A percentile compares a stretch with the other conserved stretches of the same genome.
Conservation (phyloP, 37 sponge, comb jelly and placozoan genomes). For the Beroe ovata region DNA sequence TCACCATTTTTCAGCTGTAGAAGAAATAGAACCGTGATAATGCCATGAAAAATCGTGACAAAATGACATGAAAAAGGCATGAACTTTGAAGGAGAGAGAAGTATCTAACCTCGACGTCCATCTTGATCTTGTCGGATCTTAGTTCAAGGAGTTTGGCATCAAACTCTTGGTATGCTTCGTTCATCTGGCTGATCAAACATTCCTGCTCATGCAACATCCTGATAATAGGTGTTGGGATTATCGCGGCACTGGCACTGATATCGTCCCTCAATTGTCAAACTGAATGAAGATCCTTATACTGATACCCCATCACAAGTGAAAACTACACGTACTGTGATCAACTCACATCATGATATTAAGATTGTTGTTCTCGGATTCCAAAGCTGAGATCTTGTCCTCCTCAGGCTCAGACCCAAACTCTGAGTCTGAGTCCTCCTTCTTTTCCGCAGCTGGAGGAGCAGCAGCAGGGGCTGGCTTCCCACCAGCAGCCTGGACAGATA, state of each 20-base stretch:
- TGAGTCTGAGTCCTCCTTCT: background rate
- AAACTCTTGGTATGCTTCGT: conserved; percentile 72
- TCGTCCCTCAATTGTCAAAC: too few relatives aligned
- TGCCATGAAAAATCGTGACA: background rate
- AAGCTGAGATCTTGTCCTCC: background rate
- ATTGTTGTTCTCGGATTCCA: conserved; percentile 29
- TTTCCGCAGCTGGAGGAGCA: background rate
- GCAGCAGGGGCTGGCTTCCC: too few relatives aligned
- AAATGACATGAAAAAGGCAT: background rate
- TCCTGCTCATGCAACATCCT: conserved; percentile 72
- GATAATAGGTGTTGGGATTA: too few relatives aligned
- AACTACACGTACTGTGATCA: background rate
- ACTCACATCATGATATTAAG: conserved; percentile 56
- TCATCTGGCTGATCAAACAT: conserved; percentile 73
- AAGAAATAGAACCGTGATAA: background rate
- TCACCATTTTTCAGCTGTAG: conserved; percentile 56
- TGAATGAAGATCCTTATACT: too few relatives aligned
- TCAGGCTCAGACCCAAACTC: conserved; percentile 4
- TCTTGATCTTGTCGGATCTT: conserved; percentile 73
- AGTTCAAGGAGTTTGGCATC: conserved; percentile 77
- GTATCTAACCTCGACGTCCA: conserved; percentile 75
- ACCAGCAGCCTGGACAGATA: too few relatives aligned
- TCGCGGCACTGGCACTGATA: too few relatives aligned
- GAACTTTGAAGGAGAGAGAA: background rate
- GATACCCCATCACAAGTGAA: too few relatives aligned